Percentiles rank a stretch among this genome's conserved stretches.
phyloP scores from a whole-genome alignment of 2,888 invertebrate species.

The Erynnis tages region DNA sequence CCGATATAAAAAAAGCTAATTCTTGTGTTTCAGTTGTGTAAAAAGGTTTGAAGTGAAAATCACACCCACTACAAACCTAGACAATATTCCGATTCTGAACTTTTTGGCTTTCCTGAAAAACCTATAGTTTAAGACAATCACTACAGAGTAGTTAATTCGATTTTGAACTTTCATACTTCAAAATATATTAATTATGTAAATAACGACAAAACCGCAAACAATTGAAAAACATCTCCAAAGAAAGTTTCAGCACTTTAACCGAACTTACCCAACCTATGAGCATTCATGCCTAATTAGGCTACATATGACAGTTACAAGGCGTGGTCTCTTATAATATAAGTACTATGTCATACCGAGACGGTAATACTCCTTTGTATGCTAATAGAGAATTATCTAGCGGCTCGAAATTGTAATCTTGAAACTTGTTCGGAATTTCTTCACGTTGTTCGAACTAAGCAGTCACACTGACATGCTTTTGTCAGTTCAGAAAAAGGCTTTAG shows the following conservation, averaged over 20 bases:
- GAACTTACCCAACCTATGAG: conserved; percentile 20
- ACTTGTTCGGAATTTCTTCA: conserved; percentile 79
- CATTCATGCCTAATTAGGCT: conserved; percentile 73
- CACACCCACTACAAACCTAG: too few species aligned
- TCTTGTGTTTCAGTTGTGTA: too few species aligned
- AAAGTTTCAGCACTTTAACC: neutral
- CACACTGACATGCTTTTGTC: conserved; percentile 24
- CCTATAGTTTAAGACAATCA: too few species aligned
- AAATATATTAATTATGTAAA: too few species aligned
- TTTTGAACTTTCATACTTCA: too few species aligned
- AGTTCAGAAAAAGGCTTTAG: conserved; percentile 20
- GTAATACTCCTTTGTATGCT: conserved; percentile 81
- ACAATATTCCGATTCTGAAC: too few species aligned
- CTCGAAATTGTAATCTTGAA: conserved; percentile 79
- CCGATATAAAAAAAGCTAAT: too few species aligned
- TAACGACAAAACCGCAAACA: neutral
- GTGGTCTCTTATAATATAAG: conserved; percentile 67
- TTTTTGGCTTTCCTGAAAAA: too few species aligned
- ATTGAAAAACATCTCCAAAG: neutral
- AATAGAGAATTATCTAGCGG: conserved; percentile 79
- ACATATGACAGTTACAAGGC: conserved; percentile 78
- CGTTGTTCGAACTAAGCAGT: conserved; percentile 51
- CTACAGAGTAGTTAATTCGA: too few species aligned
- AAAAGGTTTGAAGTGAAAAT: too few species aligned
- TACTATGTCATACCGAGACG: conserved; percentile 64